Base-by-base conservation (phyloP, 2,797 vertebrate genomes). In the Sebastes umbrosus region DNA sequence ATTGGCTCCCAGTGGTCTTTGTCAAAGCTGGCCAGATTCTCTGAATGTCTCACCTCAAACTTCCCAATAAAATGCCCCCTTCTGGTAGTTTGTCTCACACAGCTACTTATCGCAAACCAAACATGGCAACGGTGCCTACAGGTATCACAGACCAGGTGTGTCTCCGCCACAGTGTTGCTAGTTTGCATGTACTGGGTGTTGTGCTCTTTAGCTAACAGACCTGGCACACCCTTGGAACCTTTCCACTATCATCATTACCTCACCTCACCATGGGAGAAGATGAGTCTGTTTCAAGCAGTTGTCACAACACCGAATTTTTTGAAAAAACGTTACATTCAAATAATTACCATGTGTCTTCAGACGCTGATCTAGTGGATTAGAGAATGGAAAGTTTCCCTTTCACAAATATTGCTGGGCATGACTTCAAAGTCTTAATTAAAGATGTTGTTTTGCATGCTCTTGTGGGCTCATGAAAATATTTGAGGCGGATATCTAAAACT, bases 381-480 rank as follows among this genome's bases (percentile, higher is more conserved):
- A 77, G 65, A 80, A 85, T 84, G 75, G 80, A 90, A 84, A 76
- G 36, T 76, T 73, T 72, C 0, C 8, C 24, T 32, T 77, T 57
- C n/a, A 31, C 7, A 16, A 16, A 79, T 71, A 69, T 63, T 27
- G 25, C 59, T 50, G 25, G 24, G 43, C 75, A 73, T 34, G 11
- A 75, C 84, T 66, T 84, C 31, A 74, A 75, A 87, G 69, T 70
- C 62, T 52, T 52, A 8, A 46, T 64, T 29, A 29, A 73, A 89
- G 70, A 70, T 54, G 68, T 73, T 80, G 77, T 46, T 83, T 86
- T 88, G 59, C 27, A 13, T 66, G 46, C 73, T 85, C 52, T 70
- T 43, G 67, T 76, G 60, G 77, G 24, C 68, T 69, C 43, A 73
- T 82, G 82, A 52, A 83, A 83, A 85, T 83, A 79, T 79, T 76